phyloP scores from a whole-genome alignment of 2,113 vertebrate genomes.

The Oophaga pumilio region DNA sequence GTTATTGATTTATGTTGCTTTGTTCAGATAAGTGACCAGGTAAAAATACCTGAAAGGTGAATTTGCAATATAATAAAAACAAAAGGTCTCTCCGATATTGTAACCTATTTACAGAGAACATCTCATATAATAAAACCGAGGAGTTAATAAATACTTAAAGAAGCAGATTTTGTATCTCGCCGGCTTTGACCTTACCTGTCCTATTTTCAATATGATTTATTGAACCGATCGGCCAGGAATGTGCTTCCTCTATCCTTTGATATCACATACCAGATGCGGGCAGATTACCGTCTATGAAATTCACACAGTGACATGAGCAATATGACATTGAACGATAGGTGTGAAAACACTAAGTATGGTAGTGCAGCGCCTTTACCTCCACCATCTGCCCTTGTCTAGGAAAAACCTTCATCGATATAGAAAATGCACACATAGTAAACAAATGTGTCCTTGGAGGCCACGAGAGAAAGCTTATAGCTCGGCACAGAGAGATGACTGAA shows the following conservation, averaged over 20 bases:
- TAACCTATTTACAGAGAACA: not conserved
- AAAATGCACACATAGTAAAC: slow-evolving; percentile 26
- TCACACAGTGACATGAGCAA: slow-evolving; percentile 24
- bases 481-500: not conserved
- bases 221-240: not conserved
- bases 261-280: slow-evolving; percentile 37
- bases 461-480: not conserved
- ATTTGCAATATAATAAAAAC: no score
- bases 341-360: slow-evolving; percentile 19
- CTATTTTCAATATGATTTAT: slow-evolving; percentile 36
- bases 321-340: slow-evolving; percentile 49
- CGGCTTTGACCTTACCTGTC: slow-evolving; percentile 19
- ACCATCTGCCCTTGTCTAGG: slow-evolving; percentile 43
- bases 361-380: not conserved
- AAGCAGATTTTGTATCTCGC: not conserved
- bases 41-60: no score
- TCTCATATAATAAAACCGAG: not conserved
- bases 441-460: slow-evolving; percentile 34
- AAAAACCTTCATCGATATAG: not conserved
- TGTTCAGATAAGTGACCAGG: no score
- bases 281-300: slow-evolving; percentile 33
- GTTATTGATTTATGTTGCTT: no score
- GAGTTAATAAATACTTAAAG: not conserved
- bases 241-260: not conserved
- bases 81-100: not conserved